Base-by-base conservation (phyloP, 2,113 vertebrate species). In the Sialia sialis region DNA sequence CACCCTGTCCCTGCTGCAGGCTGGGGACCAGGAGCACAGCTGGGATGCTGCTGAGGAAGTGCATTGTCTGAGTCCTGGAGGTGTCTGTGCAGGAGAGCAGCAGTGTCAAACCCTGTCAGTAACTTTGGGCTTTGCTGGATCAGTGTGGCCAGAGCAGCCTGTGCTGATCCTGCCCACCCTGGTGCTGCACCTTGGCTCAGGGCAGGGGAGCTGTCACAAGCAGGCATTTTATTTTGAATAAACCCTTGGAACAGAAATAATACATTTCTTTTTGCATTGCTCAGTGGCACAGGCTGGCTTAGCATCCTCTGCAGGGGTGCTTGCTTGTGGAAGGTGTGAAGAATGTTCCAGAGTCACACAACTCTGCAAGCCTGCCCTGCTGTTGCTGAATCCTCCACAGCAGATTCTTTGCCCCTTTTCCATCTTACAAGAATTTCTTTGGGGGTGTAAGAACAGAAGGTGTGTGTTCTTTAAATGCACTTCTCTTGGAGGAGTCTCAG, bases 331-430 rank as follows among this genome's bases (percentile, higher is more conserved):
- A 59, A 44, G 54, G 54, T 44, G 43, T 30, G 26, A 12, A 34
- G 32, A 0, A 0, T 13, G 16, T 38, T 74, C 46, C 4, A 3
- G 54, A 66, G 41, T 64, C 38, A 16, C 17, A 1, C 3, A 3
- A 1, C 16, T 55, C 29, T 84, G 22, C 26, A 7, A 84, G 34
- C 32, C 49, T 64, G 46, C 14, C 13, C 44, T 54, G 48, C 39
- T 75, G 0, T 3, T 59, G 16, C 6, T 51, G 34, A 11, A 7
- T 14, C 23, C 55, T 67, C 11, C 34, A n/a, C 21, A 46, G 46
- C 18, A 66, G 16, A 36, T 49, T 32, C 30, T 83, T 60, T 68
- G 30, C 20, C 10, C 23, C 7, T 60, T 67, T 55, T n/a, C 0
- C n/a, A 4, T 56, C 77, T 84, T 52, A 22, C 26, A n/a, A 12